A percentile compares a stretch with the other conserved stretches of the same genome.
Evolutionary conservation across 2,797 vertebrate species (phyloP).

Genomic region (Darevskia mixta): DNA sequence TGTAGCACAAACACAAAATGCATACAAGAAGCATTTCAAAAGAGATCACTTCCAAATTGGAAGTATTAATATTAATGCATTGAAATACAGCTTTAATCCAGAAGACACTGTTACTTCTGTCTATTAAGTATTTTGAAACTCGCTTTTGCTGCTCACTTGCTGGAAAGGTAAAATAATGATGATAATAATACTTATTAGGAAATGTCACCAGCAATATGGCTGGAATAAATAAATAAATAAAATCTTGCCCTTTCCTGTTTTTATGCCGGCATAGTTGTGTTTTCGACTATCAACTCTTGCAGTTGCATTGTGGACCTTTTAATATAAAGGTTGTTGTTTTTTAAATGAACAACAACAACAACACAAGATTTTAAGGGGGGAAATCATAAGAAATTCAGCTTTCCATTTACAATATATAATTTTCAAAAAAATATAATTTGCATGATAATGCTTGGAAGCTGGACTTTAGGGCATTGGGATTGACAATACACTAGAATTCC

Average conservation of each 20-base stretch:
- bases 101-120: not conserved
- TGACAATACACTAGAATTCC: constrained; percentile 17
- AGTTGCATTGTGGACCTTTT: not conserved
- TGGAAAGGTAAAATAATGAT: not conserved
- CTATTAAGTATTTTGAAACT: not conserved
- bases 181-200: not conserved
- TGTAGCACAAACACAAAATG: not conserved
- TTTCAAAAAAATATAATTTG: not conserved
- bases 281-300: not conserved
- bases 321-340: not conserved
- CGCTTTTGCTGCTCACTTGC: not conserved
- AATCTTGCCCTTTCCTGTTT: not conserved
- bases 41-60: not conserved
- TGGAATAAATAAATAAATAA: not conserved
- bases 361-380: not conserved
- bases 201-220: not conserved
- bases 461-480: not conserved
- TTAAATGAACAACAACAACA: not conserved
- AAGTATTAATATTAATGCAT: not conserved
- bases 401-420: constrained; percentile 10
- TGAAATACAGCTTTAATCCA: not conserved
- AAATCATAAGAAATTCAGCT: not conserved
- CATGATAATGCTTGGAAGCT: constrained; percentile 12
- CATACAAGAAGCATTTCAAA: not conserved
- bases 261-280: not conserved